Evolutionary conservation across 2,797 vertebrate genomes (phyloP), one percentile per base, ranked within the genome.

Genomic region (Vespertilio murinus): DNA sequence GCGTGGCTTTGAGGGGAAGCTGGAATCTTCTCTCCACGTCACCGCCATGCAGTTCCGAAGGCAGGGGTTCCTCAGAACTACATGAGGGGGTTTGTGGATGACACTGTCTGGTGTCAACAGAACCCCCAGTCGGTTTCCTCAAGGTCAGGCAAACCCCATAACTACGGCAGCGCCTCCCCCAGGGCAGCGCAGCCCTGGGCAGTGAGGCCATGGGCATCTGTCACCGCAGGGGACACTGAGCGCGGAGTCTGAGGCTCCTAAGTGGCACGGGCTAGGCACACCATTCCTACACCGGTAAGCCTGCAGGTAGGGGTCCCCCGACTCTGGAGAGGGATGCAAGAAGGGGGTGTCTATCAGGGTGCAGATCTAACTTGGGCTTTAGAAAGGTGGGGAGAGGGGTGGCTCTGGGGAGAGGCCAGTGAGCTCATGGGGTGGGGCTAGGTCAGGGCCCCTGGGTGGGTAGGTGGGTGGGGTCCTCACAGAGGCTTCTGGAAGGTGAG

Each of bases 111-210:
- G 74, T 18, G 42, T 64, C n/a, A 64, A 47, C 14, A 59, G 64
- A 56, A 67, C 20, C 54, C 49, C 33, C 49, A 12, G 33, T 38
- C 22, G 6, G 8, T 25, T 49, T 11, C 47, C 4, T 0, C 49
- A 38, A 35, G 35, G 8, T 17, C 35, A n/a, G 14, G 33, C 52
- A 40, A 11, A 52, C 47, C 45, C 59, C 86, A 52, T 33, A 28
- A 25, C 18, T 23, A 0, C 0, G 40, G 40, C 25, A 0, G 40
- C 3, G 5, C 11, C n/a, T 28, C 6, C 3, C 38, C 64, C 10
- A 5, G n/a, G 25, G n/a, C 47, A 5, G 13, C 35, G 38, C 64
- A 81, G 77, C 64, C 47, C 35, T 30, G n/a, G 80, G 17, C 17
- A 28, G 3, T 25, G 4, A 23, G 35, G 17, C 28, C 38, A 33